These are phyloP conservation scores for Temnothorax longispinosus DNA, from an alignment of 1,140 invertebrate genomes.

Conservation along the genomic window DNA sequence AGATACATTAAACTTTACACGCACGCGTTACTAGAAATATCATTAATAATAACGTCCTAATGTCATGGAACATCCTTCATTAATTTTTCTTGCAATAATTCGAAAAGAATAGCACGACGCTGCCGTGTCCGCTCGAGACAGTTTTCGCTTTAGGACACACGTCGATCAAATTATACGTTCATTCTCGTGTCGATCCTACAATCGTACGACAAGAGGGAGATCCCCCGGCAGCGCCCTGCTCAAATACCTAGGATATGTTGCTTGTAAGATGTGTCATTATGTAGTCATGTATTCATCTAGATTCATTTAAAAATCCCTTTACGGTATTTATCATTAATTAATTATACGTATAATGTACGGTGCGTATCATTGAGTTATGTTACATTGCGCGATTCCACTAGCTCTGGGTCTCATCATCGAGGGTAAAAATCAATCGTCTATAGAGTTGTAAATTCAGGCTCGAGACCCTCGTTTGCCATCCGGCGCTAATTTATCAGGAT, in stretches of 20 bases:
- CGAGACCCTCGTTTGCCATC: not conserved
- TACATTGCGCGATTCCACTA: conserved; percentile 78
- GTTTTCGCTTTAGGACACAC: not conserved
- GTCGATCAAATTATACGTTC: not conserved
- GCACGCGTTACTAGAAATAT: conserved; percentile 71
- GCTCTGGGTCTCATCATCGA: conserved; percentile 67
- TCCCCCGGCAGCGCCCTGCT: conserved; percentile 76
- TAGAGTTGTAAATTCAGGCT: conserved; percentile 57
- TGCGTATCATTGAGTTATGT: conserved; percentile 82
- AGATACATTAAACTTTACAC: conserved; percentile 43
- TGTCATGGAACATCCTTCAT: conserved; percentile 82
- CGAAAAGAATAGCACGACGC: conserved; percentile 43
- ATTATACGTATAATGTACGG: conserved; percentile 79
- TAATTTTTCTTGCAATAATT: conserved; percentile 52
- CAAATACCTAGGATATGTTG: conserved; percentile 85
- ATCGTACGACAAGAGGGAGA: not conserved
- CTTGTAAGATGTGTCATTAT: conserved; percentile 83
- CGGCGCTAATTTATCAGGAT: not conserved
- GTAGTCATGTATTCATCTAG: conserved; percentile 80
- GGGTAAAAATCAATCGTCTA: conserved; percentile 66
- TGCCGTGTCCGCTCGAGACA: conserved; percentile 37
- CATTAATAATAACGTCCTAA: conserved; percentile 74
- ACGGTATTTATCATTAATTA: conserved; percentile 75
- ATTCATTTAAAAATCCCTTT: conserved; percentile 80
- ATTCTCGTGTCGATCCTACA: not conserved